phyloP scores from a whole-genome alignment of 2,797 vertebrate species.

The Characodon lateralis region DNA sequence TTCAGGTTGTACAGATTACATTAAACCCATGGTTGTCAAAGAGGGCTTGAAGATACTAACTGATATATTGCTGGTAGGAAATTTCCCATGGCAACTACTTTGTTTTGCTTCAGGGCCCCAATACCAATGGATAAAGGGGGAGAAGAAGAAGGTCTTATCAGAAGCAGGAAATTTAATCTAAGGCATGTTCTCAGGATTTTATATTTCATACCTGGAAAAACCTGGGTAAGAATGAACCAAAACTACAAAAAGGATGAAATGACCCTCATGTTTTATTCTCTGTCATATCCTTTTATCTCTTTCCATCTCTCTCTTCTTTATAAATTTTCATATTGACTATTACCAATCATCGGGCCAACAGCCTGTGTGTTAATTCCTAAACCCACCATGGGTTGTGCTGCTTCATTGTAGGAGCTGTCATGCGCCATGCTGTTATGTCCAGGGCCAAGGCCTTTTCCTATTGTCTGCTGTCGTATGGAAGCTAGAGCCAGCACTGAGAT shows the following conservation, averaged over 20 bases:
- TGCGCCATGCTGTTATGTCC: slow-evolving; percentile 68
- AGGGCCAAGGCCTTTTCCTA: slow-evolving; percentile 64
- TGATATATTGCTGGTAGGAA: too few relatives aligned
- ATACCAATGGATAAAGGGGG: background rate
- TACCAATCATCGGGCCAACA: slow-evolving; percentile 39
- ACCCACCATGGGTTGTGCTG: slow-evolving; percentile 33
- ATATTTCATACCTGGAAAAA: background rate
- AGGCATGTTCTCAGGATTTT: background rate
- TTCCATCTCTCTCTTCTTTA: slow-evolving; percentile 1
- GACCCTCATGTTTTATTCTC: background rate
- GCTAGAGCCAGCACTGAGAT: slow-evolving; percentile 74
- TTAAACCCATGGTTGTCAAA: too few relatives aligned
- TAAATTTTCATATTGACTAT: slow-evolving; percentile 10
- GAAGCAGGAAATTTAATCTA: background rate
- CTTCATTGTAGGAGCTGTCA: slow-evolving; percentile 61
- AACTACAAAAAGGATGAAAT: background rate
- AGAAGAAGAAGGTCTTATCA: background rate
- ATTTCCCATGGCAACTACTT: background rate
- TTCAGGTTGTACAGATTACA: background rate
- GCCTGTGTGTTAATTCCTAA: slow-evolving; percentile 49
- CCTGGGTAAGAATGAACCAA: background rate
- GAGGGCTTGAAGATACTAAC: too few relatives aligned
- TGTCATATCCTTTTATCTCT: background rate
- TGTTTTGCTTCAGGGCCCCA: too few relatives aligned
- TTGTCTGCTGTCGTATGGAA: slow-evolving; percentile 81